Conservation (phyloP, 2,113 vertebrate genomes). For the Pachycephala philippinensis region DNA sequence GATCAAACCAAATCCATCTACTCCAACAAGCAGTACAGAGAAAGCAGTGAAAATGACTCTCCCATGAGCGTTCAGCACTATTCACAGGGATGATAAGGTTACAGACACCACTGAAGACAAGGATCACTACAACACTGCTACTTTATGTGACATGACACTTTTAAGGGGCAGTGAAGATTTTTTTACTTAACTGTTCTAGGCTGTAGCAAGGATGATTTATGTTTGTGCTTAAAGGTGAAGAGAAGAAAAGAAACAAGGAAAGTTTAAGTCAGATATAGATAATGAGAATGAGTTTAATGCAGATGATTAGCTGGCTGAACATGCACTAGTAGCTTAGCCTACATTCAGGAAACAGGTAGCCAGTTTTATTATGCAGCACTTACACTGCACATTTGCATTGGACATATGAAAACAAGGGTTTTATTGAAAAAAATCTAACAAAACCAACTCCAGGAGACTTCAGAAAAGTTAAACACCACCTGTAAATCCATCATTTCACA, state of each 20-base stretch:
- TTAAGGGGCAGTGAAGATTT: constrained; percentile 74
- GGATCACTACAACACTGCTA: constrained; percentile 79
- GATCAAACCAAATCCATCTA: constrained; percentile 67
- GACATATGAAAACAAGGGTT: neutral
- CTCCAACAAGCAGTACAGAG: constrained; percentile 71
- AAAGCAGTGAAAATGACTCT: constrained; percentile 73
- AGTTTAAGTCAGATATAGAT: constrained; percentile 96
- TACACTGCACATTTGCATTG: neutral
- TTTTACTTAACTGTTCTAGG: constrained; percentile 99
- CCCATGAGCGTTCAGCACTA: constrained; percentile 65
- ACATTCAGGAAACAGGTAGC: constrained; percentile 55
- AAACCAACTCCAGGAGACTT: constrained; percentile 48
- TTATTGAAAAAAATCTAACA: neutral
- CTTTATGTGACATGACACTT: constrained; percentile 76
- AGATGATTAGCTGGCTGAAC: constrained; percentile 85
- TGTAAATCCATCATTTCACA: constrained; percentile 77
- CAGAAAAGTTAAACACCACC: constrained; percentile 66
- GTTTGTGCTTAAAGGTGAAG: constrained; percentile 98
- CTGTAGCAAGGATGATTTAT: constrained; percentile 99
- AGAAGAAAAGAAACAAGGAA: constrained; percentile 91
- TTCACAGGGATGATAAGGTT: constrained; percentile 71
- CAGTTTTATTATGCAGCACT: constrained; percentile 47
- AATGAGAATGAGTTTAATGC: constrained; percentile 90
- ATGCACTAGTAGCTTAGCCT: constrained; percentile 76
- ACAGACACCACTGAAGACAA: constrained; percentile 78